A percentile compares a stretch with the other conserved stretches of the same genome.
phyloP scores from a whole-genome alignment of 2,113 vertebrate species.

The Nannospalax galili region DNA sequence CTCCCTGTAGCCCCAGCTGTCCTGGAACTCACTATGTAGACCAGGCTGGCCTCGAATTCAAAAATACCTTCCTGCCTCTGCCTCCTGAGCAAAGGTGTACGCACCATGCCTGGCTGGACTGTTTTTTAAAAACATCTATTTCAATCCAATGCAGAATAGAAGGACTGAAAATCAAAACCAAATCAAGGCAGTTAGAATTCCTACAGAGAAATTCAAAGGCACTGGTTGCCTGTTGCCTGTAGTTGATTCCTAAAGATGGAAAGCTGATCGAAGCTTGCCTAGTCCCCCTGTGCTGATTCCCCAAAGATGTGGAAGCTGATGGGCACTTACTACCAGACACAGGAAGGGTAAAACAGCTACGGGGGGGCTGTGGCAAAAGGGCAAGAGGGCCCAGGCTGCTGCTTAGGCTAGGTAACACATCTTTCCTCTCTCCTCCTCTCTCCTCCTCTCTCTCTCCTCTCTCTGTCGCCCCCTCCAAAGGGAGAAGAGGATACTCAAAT shows the following conservation, averaged over 20 bases:
- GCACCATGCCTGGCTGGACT: background rate
- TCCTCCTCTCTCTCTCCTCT: too few species aligned
- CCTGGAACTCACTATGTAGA: too few species aligned
- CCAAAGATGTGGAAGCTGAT: constrained; percentile 30
- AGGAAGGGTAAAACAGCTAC: constrained; percentile 12
- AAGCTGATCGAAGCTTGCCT: constrained; percentile 17
- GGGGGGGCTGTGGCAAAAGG: background rate
- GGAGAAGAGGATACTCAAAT: background rate
- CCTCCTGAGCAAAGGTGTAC: background rate
- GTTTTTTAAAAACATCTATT: constrained; percentile 54
- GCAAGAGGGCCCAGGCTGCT: background rate
- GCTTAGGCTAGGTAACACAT: background rate
- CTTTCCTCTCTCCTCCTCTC: constrained; percentile 35
- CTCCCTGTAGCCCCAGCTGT: too few species aligned
- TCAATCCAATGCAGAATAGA: constrained; percentile 29
- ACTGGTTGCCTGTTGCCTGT: background rate
- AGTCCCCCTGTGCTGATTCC: background rate
- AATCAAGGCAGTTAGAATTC: constrained; percentile 49
- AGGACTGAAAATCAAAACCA: constrained; percentile 22
- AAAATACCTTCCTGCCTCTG: background rate
- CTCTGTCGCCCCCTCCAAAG: too few species aligned
- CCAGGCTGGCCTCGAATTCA: background rate
- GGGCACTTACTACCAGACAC: background rate
- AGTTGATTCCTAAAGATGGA: background rate
- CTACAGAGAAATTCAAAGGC: constrained; percentile 48